Evolutionary conservation across 2,888 invertebrate genomes (phyloP), one percentile per base, ranked within the genome.

Genomic region (Drosophila birchii): DNA sequence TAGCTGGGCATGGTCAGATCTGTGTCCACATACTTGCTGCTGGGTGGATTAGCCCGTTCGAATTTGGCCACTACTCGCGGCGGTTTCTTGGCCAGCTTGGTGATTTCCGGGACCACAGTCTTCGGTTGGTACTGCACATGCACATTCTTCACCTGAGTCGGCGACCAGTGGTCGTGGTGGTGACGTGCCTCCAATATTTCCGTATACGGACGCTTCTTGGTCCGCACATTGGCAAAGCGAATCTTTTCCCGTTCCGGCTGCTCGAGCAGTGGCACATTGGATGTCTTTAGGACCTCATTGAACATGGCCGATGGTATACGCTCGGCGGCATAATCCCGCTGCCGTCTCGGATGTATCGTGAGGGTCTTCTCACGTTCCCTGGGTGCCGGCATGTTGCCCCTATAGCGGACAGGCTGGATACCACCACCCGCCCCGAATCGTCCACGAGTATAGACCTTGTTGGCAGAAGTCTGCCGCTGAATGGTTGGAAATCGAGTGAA

Each of bases 351-450:
- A 76, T 92, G 90, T 4, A 86, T 78, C 0, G 86, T 78, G 3
- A 92, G 68, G 0, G 92, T 92, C 4, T 91, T 82, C 66, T 92
- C 91, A 0, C 92, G 86, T 45, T 75, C 80, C 49, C 76, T 51
- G 0, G 92, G 91, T 0, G 92, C 92, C 1, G 92, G 92, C 91
- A 92, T 92, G 56, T 92, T 92, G 3, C 90, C 85, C 0, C 91
- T 88, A 43, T 55, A 63, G 0, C 70, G 74, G 1, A 86, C 34
- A 5, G 86, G 79, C 32, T 81, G 34, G 2, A 26, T 6, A 0
- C 62, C 71, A 0, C 41, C 43, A 3, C 78, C 69, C 0, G 38
- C 81, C 1, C 18, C 0, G 16, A 63, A 51, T 1, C 86, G 83
- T 6, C 12, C 29, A 12, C 23, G 14, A 26, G 12, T 1, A 4